Conservation (phyloP, 2,113 vertebrate genomes). For the Vombatus ursinus region DNA sequence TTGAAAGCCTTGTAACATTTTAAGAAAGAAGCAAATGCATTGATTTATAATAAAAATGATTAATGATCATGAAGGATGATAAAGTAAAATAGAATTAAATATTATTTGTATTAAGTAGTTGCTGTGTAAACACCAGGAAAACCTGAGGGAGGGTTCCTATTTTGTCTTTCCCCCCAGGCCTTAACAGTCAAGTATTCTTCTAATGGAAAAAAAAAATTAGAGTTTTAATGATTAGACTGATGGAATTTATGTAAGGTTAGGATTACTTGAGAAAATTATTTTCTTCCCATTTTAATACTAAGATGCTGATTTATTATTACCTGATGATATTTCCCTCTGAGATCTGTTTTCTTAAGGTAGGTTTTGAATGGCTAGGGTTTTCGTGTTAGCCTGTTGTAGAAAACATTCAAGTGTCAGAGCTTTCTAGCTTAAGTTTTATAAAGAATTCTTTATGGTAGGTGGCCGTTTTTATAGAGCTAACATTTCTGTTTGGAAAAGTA, state of each 20-base stretch:
- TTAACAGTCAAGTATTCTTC: background rate
- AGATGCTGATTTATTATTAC: background rate
- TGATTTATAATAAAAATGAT: conserved; percentile 19
- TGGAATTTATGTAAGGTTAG: conserved; percentile 39
- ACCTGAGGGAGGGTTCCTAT: background rate
- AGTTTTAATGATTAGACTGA: conserved; percentile 25
- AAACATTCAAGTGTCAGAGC: conserved; percentile 28
- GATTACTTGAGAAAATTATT: background rate
- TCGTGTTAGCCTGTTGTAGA: background rate
- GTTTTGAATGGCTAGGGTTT: conserved; percentile 11
- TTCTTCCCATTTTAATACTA: background rate
- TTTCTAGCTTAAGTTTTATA: conserved; percentile 32
- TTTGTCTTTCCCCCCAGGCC: background rate
- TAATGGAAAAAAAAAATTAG: conserved; percentile 27
- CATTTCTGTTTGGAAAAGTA: background rate
- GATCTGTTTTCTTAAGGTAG: background rate
- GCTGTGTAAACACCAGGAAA: background rate
- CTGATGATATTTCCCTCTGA: background rate
- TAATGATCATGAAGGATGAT: conserved; percentile 9
- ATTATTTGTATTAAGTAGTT: background rate
- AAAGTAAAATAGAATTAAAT: background rate
- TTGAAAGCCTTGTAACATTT: background rate
- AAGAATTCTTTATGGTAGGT: background rate
- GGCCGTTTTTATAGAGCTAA: conserved; percentile 15
- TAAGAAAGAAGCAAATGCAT: conserved; percentile 3